A percentile compares a stretch with the other conserved stretches of the same genome.
Evolutionary conservation across 2,797 vertebrate species (phyloP).

Genomic region (Chaunax sp.): DNA sequence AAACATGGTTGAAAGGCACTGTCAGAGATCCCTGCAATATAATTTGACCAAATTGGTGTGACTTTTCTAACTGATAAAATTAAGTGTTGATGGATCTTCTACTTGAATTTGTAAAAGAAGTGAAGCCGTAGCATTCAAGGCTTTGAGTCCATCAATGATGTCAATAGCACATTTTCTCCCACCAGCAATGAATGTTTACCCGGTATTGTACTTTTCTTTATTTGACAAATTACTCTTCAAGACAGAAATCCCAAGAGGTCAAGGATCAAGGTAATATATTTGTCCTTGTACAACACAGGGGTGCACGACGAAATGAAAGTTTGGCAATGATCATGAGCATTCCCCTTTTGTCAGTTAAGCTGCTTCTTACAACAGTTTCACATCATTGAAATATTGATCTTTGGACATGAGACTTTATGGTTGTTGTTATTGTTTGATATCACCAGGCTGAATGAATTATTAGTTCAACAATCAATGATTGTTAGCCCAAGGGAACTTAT

Average conservation of each 20-base stretch:
- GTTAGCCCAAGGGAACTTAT: conserved; percentile 23
- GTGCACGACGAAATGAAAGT: too few relatives aligned
- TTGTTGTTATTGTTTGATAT: conserved; percentile 48
- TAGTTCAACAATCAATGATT: conserved; percentile 26
- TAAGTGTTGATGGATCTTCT: conserved; percentile 18
- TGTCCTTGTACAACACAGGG: too few relatives aligned
- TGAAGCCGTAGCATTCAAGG: conserved; percentile 21
- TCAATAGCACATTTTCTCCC: conserved; percentile 35
- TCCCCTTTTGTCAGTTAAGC: conserved; percentile 11
- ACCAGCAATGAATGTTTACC: conserved; percentile 5
- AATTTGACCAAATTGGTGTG: conserved; percentile 41
- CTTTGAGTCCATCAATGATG: conserved; percentile 41
- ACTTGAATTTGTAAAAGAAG: conserved; percentile 7
- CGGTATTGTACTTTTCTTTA: conserved; percentile 7
- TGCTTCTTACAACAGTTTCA: conserved; percentile 23
- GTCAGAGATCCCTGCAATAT: conserved; percentile 32
- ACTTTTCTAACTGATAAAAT: conserved; percentile 37
- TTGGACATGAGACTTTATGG: conserved; percentile 32
- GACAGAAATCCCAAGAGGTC: conserved; percentile 19
- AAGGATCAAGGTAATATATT: too few relatives aligned
- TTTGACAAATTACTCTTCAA: conserved; percentile 26
- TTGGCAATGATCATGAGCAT: conserved; percentile 25
- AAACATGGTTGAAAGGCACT: conserved; percentile 22
- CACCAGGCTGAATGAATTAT: conserved; percentile 46
- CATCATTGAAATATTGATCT: conserved; percentile 50